Percentiles rank a stretch among this genome's conserved stretches.
Conservation (phyloP, 2,113 vertebrate species). For the Falco punctatus region DNA sequence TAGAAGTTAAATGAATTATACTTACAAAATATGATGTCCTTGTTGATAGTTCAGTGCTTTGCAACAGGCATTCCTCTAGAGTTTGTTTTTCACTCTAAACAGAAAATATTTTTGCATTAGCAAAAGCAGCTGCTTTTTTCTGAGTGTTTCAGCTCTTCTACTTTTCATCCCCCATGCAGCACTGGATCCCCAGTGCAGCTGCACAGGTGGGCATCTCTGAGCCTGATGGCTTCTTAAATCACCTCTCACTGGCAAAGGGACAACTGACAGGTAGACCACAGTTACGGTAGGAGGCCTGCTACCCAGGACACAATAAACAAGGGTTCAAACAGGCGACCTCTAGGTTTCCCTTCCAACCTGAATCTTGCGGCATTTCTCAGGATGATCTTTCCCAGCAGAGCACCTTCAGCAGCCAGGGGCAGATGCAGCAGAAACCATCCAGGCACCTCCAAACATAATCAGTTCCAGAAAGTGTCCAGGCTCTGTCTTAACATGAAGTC, state of each 20-base stretch:
- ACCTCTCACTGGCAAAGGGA: not conserved
- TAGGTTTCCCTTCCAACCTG: not conserved
- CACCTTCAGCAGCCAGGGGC: not conserved
- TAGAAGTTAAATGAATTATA: not conserved
- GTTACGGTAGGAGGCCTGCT: not conserved
- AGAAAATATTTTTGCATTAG: not conserved
- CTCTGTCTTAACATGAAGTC: not conserved
- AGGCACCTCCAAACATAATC: not conserved
- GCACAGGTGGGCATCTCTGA: not conserved
- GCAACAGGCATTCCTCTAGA: not conserved
- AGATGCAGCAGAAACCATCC: not conserved
- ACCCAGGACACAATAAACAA: not conserved
- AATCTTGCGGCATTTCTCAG: not conserved
- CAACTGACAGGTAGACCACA: not conserved
- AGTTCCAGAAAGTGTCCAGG: not conserved
- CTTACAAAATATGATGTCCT: not conserved
- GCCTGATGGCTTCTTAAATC: not conserved
- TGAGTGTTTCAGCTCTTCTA: not conserved
- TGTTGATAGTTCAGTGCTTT: not conserved
- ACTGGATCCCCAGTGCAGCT: not conserved
- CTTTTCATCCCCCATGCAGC: not conserved
- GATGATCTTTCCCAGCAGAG: not conserved
- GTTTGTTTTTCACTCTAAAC: not conserved
- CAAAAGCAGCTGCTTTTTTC: not conserved
- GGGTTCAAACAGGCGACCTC: accelerated